These are phyloP conservation scores for Oryzias javanicus DNA, from an alignment of 2,113 vertebrate genomes.

Conservation along the genomic window DNA sequence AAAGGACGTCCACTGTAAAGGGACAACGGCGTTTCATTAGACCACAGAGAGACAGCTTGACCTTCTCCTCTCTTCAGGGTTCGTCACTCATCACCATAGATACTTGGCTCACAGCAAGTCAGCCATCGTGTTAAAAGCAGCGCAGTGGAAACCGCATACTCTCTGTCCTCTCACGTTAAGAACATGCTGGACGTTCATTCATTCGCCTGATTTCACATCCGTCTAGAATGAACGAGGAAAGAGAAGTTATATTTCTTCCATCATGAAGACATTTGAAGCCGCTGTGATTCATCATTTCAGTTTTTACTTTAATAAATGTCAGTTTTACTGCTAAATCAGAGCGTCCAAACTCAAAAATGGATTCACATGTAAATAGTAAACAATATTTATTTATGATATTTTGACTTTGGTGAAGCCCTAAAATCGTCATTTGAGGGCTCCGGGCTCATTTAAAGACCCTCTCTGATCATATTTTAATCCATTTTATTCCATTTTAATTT, in stretches of 20 bases:
- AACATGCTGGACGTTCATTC: slow-evolving; percentile 4
- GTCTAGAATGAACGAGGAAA: neutral
- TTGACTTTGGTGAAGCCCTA: no score
- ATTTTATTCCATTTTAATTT: no score
- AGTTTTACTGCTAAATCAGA: no score
- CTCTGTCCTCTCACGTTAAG: slow-evolving; percentile 1
- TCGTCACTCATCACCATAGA: slow-evolving; percentile 51
- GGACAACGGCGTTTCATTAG: slow-evolving; percentile 34
- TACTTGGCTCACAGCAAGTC: slow-evolving; percentile 36
- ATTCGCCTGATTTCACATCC: neutral
- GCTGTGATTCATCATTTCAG: no score
- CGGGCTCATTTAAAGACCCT: no score
- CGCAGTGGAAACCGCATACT: slow-evolving; percentile 7
- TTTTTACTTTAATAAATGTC: no score
- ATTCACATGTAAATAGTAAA: no score
- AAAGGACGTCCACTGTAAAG: slow-evolving; percentile 12
- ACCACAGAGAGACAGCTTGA: slow-evolving; percentile 52
- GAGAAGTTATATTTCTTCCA: neutral
- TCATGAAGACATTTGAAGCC: no score
- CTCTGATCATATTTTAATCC: no score
- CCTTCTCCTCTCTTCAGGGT: slow-evolving; percentile 57
- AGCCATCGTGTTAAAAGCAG: slow-evolving; percentile 38
- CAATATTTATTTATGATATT: no score
- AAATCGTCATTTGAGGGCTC: no score
- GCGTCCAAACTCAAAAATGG: no score